Percentiles rank a stretch among this genome's conserved stretches.
Evolutionary conservation across 2,888 invertebrate species (phyloP).

Genomic region (Abrostola tripartita): DNA sequence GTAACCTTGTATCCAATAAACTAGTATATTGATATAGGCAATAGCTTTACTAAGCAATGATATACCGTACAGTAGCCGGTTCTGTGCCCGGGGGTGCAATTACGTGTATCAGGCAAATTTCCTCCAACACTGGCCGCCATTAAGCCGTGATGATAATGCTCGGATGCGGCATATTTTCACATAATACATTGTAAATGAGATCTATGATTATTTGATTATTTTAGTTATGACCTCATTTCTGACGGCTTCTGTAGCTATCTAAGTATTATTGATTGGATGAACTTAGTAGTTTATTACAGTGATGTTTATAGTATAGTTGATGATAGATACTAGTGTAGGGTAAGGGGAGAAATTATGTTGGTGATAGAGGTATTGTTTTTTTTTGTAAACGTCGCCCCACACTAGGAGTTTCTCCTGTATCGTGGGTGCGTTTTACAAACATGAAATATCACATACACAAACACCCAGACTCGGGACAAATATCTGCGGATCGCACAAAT

Average conservation of each 20-base stretch:
- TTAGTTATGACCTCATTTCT: slow-evolving; percentile 37
- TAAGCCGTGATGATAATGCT: slow-evolving; percentile 32
- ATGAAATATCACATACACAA: no score
- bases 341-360: no score
- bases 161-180: slow-evolving; percentile 50
- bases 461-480: no score
- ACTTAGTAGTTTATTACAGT: background rate
- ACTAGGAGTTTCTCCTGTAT: no score
- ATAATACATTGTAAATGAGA: slow-evolving; percentile 37
- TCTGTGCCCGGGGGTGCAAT: slow-evolving; percentile 66
- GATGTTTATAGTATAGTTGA: background rate
- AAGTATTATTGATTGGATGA: background rate
- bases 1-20: slow-evolving; percentile 24
- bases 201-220: slow-evolving; percentile 15
- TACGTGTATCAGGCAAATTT: slow-evolving; percentile 71
- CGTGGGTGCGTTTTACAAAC: no score
- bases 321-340: no score
- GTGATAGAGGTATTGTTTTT: background rate
- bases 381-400: no score
- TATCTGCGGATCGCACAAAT: no score
- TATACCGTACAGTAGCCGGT: slow-evolving; percentile 60
- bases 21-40: slow-evolving; percentile 52
- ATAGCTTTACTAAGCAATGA: slow-evolving; percentile 52
- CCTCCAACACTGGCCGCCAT: slow-evolving; percentile 66
- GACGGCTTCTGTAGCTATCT: background rate